These are phyloP conservation scores for Ericerus pela DNA, from an alignment of 1,140 invertebrate species.

Conservation along the genomic window DNA sequence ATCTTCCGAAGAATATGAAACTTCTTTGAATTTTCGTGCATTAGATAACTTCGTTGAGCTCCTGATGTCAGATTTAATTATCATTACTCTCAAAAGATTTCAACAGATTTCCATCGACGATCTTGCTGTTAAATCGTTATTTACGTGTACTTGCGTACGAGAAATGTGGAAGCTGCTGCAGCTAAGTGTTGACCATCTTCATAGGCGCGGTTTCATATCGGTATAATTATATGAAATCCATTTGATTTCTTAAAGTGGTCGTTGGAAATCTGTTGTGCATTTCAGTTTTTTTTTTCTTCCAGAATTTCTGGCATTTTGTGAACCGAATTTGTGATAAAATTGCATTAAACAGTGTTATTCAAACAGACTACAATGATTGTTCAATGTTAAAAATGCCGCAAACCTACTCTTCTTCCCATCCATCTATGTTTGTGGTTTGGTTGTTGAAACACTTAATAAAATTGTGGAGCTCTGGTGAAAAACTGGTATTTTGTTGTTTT, in stretches of 20 bases:
- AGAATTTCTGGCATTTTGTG: conserved; percentile 33
- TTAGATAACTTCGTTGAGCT: neutral
- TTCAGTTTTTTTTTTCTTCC: conserved; percentile 22
- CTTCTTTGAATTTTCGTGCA: neutral
- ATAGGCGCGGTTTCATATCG: too few species aligned
- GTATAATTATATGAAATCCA: too few species aligned
- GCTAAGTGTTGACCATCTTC: neutral
- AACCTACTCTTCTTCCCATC: conserved; percentile 13
- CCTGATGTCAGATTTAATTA: neutral
- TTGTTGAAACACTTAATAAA: conserved; percentile 15
- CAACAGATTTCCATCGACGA: conserved; percentile 28
- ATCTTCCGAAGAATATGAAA: neutral
- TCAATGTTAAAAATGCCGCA: conserved; percentile 21
- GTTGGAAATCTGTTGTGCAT: too few species aligned
- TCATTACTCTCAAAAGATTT: neutral
- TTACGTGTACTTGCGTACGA: conserved; percentile 32
- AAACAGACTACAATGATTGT: conserved; percentile 1
- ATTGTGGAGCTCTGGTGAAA: neutral
- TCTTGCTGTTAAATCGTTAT: conserved; percentile 30
- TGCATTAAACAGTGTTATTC: conserved; percentile 18
- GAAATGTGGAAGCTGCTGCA: conserved; percentile 35
- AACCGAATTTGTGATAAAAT: conserved; percentile 27
- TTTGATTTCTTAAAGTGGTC: too few species aligned
- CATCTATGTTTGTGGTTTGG: conserved; percentile 16
- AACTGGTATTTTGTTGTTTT: neutral